Conservation (phyloP, 2,113 vertebrate genomes). For the Notarius lentiginosus region DNA sequence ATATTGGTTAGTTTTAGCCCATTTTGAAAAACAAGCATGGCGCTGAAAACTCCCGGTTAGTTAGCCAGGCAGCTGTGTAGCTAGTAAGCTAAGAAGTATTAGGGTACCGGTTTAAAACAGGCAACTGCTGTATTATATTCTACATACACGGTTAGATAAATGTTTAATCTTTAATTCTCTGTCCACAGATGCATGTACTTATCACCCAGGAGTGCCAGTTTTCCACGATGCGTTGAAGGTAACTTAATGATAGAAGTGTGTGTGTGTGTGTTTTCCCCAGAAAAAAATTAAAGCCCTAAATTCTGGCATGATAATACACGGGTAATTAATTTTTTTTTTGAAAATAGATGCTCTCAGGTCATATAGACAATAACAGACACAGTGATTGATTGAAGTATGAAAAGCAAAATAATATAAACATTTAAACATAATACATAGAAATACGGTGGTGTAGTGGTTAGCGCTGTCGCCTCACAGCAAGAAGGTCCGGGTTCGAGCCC, state of each 20-base stretch:
- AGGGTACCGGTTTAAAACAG: neutral
- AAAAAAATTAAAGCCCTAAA: too few relatives aligned
- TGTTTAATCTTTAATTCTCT: neutral
- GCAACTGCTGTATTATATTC: neutral
- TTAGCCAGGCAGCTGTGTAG: neutral
- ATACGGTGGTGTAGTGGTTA: too few relatives aligned
- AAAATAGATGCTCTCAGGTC: too few relatives aligned
- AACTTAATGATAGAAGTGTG: conserved; percentile 46
- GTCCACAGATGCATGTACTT: conserved; percentile 82
- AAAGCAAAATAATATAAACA: too few relatives aligned
- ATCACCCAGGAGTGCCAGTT: conserved; percentile 94
- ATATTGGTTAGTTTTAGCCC: neutral
- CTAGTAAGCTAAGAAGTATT: neutral
- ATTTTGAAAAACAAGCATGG: neutral
- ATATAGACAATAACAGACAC: too few relatives aligned
- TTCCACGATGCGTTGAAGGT: conserved; percentile 99
- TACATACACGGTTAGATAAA: neutral
- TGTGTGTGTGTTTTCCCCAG: too few relatives aligned
- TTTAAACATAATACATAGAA: too few relatives aligned
- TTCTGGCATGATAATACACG: too few relatives aligned
- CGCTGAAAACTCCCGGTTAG: neutral
- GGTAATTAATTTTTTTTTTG: too few relatives aligned
- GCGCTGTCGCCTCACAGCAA: too few relatives aligned
- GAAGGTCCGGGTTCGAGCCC: too few relatives aligned
- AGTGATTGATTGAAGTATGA: too few relatives aligned